These are phyloP conservation scores for Sylvietta virens DNA, from an alignment of 2,113 vertebrate genomes.

Conservation along the genomic window DNA sequence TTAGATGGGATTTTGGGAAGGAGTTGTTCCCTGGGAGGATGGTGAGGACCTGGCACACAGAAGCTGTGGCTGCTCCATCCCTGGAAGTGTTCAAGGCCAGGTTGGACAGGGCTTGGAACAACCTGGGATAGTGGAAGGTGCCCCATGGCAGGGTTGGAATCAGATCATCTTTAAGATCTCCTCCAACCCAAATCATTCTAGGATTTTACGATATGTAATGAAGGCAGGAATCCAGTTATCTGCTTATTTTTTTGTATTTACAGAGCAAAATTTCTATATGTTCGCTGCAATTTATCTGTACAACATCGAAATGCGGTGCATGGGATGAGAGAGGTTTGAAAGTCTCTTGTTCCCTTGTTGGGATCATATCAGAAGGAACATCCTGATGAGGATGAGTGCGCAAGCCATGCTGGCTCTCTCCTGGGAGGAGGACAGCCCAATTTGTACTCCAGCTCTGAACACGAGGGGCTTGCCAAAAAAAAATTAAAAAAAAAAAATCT, in stretches of 20 bases:
- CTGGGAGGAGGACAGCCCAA: background rate
- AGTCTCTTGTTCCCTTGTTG: accelerated
- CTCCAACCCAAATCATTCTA: background rate
- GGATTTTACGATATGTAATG: background rate
- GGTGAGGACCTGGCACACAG: background rate
- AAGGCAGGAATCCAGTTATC: background rate
- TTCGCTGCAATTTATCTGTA: background rate
- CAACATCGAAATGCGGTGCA: accelerated
- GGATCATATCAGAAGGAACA: background rate
- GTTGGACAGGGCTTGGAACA: accelerated
- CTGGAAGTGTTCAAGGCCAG: background rate
- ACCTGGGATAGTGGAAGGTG: accelerated
- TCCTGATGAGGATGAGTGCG: background rate
- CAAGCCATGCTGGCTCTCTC: background rate
- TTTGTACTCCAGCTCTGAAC: background rate
- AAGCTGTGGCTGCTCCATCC: background rate
- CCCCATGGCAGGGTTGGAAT: background rate
- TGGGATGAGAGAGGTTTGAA: background rate
- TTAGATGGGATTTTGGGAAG: background rate
- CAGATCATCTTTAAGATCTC: background rate
- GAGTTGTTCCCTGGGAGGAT: background rate
- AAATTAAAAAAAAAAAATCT: background rate
- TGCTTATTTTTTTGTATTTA: background rate
- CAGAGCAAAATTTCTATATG: background rate
- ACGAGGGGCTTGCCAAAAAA: background rate